A percentile compares a stretch with the other conserved stretches of the same genome.
Evolutionary conservation across 2,797 vertebrate species (phyloP).

Genomic region (Euphonia xanthogaster): DNA sequence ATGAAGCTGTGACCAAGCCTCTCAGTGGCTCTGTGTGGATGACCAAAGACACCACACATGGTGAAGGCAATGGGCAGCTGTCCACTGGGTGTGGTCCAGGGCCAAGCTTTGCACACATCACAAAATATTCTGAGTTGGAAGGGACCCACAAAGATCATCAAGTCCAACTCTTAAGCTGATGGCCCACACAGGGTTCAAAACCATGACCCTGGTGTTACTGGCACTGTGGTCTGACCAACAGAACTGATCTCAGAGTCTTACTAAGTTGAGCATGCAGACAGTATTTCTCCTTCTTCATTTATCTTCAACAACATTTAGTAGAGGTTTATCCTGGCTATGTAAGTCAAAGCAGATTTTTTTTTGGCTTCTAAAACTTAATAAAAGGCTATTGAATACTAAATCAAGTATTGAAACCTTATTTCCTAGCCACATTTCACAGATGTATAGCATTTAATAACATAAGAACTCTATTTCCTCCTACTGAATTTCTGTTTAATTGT

Average conservation of each 20-base stretch:
- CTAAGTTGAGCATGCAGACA: background rate
- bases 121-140: background rate
- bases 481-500: slow-evolving; percentile 32
- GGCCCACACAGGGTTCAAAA: background rate
- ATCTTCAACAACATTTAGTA: background rate
- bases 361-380: background rate
- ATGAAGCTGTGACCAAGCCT: background rate
- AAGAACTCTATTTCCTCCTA: slow-evolving; percentile 3
- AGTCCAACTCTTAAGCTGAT: background rate
- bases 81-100: rapidly evolving
- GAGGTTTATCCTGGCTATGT: background rate
- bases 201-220: background rate
- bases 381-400: background rate
- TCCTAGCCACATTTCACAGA: background rate
- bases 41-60: rapidly evolving
- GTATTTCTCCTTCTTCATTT: background rate
- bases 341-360: background rate
- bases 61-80: rapidly evolving
- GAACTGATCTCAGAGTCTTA: background rate
- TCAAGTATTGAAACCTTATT: background rate
- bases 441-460: slow-evolving; percentile 4
- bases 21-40: background rate
- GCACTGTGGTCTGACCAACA: background rate
- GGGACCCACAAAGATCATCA: background rate
- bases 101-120: background rate